Evolutionary conservation across 2,888 invertebrate genomes (phyloP), one percentile per base, ranked within the genome.

Genomic region (Criorhina ranunculi): DNA sequence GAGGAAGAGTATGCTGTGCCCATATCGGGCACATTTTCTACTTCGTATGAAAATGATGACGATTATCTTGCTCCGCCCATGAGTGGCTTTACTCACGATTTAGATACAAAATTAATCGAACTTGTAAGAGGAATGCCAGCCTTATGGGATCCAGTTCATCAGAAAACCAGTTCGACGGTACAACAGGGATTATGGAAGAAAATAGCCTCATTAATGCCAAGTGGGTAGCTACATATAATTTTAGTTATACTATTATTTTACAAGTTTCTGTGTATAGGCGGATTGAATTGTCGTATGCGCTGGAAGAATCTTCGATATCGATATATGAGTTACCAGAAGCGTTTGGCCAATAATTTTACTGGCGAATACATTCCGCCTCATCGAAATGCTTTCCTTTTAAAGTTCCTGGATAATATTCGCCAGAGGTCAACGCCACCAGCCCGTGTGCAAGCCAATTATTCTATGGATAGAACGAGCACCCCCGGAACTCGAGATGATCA

Each of bases 251-350:
- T 5, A n/a, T 24, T 29, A n/a, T n/a, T n/a, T n/a, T n/a, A n/a
- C n/a, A n/a, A n/a, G n/a, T n/a, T n/a, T n/a, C n/a, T n/a, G n/a
- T n/a, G n/a, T 69, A 15, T 33, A 86, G 85, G 12, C 4, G 70
- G 67, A 11, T 24, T 80, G 8, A 88, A 90, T 35, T 90, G 90
- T 0, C 91, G 90, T 51, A 76, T 89, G 33, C 89, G 91, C 5
- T 91, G 91, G 91, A 90, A 89, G 69, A 90, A 89, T 59, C 88
- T 91, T 19, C 89, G 91, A 4, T 90, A 89, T 59, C 88, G 90
- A 1, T 91, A 89, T 55, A 88, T 91, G 5, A 89, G 88, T 2
- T 89, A 90, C 24, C 89, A 89, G 53, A 87, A 89, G 0, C 87
- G 89, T 1, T 72, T 89, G 5, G 15, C 33, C 5, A 44, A 33